phyloP scores from a whole-genome alignment of 2,113 vertebrate genomes.

The Tenrec ecaudatus region DNA sequence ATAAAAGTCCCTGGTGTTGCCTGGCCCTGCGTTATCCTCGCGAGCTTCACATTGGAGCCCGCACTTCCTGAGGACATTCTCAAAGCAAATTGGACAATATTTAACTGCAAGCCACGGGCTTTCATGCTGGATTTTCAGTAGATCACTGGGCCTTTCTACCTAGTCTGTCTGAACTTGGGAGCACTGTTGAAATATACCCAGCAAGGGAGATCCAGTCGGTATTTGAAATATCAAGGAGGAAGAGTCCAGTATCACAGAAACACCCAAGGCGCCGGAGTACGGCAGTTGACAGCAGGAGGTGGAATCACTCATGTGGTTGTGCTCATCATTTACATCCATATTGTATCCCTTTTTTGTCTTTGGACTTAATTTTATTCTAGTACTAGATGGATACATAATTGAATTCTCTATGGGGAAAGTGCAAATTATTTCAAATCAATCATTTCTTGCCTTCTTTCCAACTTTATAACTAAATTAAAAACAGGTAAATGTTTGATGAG shows the following conservation, averaged over 20 bases:
- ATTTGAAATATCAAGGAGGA: background rate
- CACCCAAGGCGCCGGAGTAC: background rate
- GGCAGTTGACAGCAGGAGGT: background rate
- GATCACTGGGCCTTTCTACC: background rate
- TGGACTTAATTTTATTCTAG: conserved; percentile 11
- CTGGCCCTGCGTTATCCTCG: background rate
- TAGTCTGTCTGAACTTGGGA: background rate
- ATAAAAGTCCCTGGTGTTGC: background rate
- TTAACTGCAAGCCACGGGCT: background rate
- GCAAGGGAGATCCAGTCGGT: background rate
- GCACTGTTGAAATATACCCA: background rate
- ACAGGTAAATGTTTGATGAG: background rate
- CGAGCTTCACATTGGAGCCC: background rate
- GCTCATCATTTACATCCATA: background rate
- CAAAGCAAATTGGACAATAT: background rate
- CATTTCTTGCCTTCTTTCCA: background rate
- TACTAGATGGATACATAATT: background rate
- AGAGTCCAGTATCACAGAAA: too few relatives aligned
- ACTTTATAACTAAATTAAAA: background rate
- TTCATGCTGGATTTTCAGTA: background rate
- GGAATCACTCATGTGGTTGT: background rate
- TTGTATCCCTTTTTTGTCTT: conserved; percentile 3
- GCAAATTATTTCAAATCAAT: conserved; percentile 10
- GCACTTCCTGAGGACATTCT: background rate
- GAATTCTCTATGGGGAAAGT: background rate